These are phyloP conservation scores for Leptinotarsa defecta DNA, from an alignment of 1,140 invertebrate species.

Conservation along the genomic window DNA sequence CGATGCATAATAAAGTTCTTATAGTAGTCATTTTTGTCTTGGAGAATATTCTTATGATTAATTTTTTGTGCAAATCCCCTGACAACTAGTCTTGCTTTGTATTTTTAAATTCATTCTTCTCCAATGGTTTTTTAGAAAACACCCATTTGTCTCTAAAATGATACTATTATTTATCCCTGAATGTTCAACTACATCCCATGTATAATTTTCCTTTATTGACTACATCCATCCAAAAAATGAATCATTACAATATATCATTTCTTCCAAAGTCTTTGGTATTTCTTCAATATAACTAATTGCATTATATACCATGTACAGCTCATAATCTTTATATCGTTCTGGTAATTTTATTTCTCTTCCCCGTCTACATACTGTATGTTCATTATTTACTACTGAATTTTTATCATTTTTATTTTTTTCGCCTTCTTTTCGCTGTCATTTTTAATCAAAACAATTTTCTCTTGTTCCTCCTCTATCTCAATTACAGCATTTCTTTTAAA, in stretches of 20 bases:
- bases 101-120: constrained; percentile 38
- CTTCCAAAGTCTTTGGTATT: constrained; percentile 38
- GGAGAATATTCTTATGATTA: constrained; percentile 31
- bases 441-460: not conserved
- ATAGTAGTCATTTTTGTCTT: constrained; percentile 21
- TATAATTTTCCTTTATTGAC: constrained; percentile 54
- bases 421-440: constrained; percentile 2
- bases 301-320: constrained; percentile 35
- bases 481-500: constrained; percentile 26
- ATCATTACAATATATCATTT: constrained; percentile 49
- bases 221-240: constrained; percentile 49
- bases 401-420: constrained; percentile 16
- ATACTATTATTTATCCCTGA: constrained; percentile 38
- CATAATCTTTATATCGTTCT: constrained; percentile 32
- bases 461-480: not conserved
- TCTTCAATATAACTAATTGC: constrained; percentile 30
- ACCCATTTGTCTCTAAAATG: constrained; percentile 54
- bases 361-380: constrained; percentile 24
- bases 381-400: constrained; percentile 41
- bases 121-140: constrained; percentile 44
- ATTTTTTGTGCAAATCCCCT: constrained; percentile 43
- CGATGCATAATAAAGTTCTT: constrained; percentile 5
- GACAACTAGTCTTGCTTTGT: constrained; percentile 56
- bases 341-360: constrained; percentile 29
- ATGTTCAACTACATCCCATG: constrained; percentile 49